These are phyloP conservation scores for Muscicapa adusta DNA, from an alignment of 2,113 vertebrate genomes.

Conservation along the genomic window DNA sequence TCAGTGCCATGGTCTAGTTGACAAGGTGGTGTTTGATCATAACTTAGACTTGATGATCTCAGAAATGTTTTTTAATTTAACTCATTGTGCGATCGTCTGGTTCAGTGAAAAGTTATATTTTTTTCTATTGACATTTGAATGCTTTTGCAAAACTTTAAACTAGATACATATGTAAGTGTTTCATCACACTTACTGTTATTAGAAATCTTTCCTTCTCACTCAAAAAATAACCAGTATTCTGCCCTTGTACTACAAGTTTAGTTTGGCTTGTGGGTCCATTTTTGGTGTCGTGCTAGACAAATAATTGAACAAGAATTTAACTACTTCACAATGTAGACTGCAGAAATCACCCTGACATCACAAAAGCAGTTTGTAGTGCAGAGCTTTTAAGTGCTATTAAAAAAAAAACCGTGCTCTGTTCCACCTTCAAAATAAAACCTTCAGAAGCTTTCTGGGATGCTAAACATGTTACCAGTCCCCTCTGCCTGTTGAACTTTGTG, in stretches of 20 bases:
- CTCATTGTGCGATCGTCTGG: not conserved
- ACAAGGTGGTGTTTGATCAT: not conserved
- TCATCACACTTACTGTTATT: not conserved
- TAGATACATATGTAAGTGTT: no score
- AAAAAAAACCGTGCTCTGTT: not conserved
- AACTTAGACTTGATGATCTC: not conserved
- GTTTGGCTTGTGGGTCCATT: not conserved
- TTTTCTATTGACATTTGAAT: not conserved
- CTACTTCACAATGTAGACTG: not conserved
- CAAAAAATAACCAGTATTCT: not conserved
- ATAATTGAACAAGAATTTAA: not conserved
- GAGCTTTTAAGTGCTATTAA: not conserved
- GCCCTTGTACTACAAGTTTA: not conserved
- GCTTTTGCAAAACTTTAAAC: not conserved
- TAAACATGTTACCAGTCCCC: accelerated
- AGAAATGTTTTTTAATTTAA: not conserved
- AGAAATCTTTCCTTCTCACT: not conserved
- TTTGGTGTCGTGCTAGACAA: not conserved
- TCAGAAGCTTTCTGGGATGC: not conserved
- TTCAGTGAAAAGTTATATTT: not conserved
- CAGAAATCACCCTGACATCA: not conserved
- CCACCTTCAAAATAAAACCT: not conserved
- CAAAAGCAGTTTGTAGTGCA: not conserved
- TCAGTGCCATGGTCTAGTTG: not conserved
- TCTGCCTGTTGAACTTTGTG: not conserved